Percentiles rank a stretch among this genome's conserved stretches.
phyloP scores from a whole-genome alignment of 2,797 vertebrate species.

The Megalops cyprinoides region DNA sequence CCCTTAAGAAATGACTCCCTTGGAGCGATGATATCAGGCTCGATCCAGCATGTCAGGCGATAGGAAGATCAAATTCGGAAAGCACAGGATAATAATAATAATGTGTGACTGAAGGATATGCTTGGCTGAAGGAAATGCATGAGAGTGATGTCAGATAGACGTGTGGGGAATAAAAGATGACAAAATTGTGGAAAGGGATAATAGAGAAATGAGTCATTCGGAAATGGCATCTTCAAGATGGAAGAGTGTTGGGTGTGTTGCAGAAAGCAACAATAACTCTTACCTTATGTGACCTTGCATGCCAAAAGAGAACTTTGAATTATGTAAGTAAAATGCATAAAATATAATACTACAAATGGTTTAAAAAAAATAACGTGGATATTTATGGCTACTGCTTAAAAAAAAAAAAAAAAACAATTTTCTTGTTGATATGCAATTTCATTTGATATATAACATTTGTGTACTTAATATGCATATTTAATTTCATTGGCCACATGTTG shows the following conservation, averaged over 20 bases:
- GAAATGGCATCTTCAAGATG: not conserved
- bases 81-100: conserved; percentile 13
- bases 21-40: conserved; percentile 12
- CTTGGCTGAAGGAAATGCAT: conserved; percentile 7
- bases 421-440: too few species aligned
- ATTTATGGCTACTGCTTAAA: not conserved
- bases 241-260: not conserved
- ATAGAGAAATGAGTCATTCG: conserved; percentile 10
- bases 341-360: too few species aligned
- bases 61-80: conserved; percentile 1
- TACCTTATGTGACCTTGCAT: conserved; percentile 7
- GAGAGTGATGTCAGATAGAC: conserved; percentile 9
- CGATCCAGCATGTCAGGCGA: conserved; percentile 16
- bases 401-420: too few species aligned
- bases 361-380: not conserved
- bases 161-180: not conserved
- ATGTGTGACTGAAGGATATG: conserved; percentile 19
- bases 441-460: too few species aligned
- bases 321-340: conserved; percentile 7
- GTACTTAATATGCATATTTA: not conserved
- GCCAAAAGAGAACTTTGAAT: not conserved
- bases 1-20: conserved; percentile 1
- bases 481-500: not conserved
- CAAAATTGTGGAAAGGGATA: not conserved
- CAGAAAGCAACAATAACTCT: not conserved